Percentiles rank a stretch among this genome's conserved stretches.
phyloP scores from a whole-genome alignment of 2,113 vertebrate species.

The Corynorhinus townsendii region DNA sequence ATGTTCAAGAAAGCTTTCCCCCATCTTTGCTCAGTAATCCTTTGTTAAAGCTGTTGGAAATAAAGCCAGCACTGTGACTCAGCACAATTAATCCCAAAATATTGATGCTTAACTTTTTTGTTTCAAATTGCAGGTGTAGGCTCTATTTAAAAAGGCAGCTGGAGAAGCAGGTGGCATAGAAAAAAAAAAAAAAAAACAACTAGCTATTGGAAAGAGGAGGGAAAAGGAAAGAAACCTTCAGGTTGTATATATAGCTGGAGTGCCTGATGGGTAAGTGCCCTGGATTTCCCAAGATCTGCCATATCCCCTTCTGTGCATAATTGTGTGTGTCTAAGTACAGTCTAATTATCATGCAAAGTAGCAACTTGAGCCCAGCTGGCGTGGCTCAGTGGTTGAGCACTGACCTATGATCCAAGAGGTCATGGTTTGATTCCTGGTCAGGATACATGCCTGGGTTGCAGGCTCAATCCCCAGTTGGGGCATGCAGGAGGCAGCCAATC shows the following conservation, averaged over 20 bases:
- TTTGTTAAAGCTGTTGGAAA: not conserved
- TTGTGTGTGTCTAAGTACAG: not conserved
- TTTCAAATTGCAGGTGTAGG: not conserved
- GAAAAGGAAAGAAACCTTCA: not conserved
- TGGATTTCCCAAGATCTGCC: not conserved
- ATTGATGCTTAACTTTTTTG: not conserved
- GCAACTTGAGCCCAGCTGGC: not conserved
- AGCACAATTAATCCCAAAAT: not conserved
- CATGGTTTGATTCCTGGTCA: too few species aligned
- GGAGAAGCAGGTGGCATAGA: not conserved
- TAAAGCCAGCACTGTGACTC: not conserved
- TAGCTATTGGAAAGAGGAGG: not conserved
- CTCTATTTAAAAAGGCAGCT: not conserved
- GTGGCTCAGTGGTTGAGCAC: too few species aligned
- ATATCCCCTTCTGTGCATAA: not conserved
- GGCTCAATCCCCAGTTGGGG: too few species aligned
- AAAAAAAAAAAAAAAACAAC: not conserved
- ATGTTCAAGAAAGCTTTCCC: not conserved
- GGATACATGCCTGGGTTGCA: too few species aligned
- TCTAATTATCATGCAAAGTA: not conserved
- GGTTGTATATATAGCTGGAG: not conserved
- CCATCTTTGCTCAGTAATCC: constrained; percentile 9
- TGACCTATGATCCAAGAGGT: too few species aligned
- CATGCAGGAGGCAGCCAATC: too few species aligned
- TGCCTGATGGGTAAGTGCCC: not conserved